Percentiles rank a stretch among this genome's conserved stretches.
Evolutionary conservation across 2,888 invertebrate species (phyloP).

Genomic region (Platycheirus albimanus): DNA sequence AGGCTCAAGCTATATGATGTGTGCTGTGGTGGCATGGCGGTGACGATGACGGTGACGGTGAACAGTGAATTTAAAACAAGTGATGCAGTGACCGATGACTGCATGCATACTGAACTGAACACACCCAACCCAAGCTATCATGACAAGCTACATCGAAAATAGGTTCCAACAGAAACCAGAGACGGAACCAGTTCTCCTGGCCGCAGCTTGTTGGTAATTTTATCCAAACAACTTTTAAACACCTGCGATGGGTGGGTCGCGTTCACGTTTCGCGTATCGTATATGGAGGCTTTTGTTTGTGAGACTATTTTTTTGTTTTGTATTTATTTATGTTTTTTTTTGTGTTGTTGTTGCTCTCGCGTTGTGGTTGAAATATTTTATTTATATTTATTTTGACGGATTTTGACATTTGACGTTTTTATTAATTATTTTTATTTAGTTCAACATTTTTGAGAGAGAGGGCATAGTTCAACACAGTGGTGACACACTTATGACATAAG

Average conservation of each 20-base stretch:
- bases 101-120: conserved; percentile 64
- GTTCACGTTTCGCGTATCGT: neutral
- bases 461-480: no score
- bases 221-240: conserved; percentile 54
- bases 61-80: conserved; percentile 24
- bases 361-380: neutral
- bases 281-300: conserved; percentile 6
- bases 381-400: conserved; percentile 50
- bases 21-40: no score
- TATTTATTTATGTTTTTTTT: conserved; percentile 22
- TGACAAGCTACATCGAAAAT: conserved; percentile 54
- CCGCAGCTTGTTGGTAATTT: conserved; percentile 5
- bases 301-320: conserved; percentile 9
- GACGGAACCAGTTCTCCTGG: conserved; percentile 51
- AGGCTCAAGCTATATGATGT: neutral
- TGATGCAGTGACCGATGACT: conserved; percentile 73
- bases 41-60: conserved; percentile 1
- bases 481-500: no score
- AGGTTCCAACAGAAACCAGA: conserved; percentile 42
- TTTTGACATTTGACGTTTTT: conserved; percentile 64
- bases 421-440: conserved; percentile 47
- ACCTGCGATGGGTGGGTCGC: conserved; percentile 54
- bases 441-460: neutral
- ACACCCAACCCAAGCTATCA: conserved; percentile 68
- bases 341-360: no score